Base-by-base conservation (phyloP, 2,888 invertebrate genomes). In the Rhamnusium bicolor region DNA sequence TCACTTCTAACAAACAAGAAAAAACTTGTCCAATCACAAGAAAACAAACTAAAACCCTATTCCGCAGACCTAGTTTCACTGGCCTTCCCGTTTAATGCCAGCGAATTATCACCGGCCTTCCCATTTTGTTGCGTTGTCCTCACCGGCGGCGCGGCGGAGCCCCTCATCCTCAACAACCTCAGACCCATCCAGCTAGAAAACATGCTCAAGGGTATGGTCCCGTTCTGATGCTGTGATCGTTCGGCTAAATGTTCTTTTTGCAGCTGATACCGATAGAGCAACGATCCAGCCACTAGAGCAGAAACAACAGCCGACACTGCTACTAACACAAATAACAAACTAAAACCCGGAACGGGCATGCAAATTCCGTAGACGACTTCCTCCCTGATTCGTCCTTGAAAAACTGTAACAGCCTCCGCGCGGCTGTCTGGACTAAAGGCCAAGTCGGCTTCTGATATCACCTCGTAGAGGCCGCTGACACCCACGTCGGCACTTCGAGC, bases 331-430 rank as follows among this genome's bases (percentile, higher is more conserved):
- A 97, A 97, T 14, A 97, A 90, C 3, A 96, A 93, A 81, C 96
- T 96, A 86, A 97, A 97, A 24, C 96, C 95, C 0, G 96, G 94
- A 21, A 96, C 94, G 0, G 96, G 96, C 91, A 97, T 93, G 84
- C 96, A 97, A 65, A 97, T 95, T 29, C 96, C 96, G 86, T 97
- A 97, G 6, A 97, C 95, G 0, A 95, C 95, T 89, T 96, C 96
- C 86, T 96, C 96, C 60, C 94, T 91, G 84, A 96, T 96, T 84
- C 95, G 91, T 65, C 96, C 96, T 87, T 96, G 95, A 87, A 96
- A 96, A 0, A 96, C 95, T 2, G 96, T 95, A 0, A 96, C 95
- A 0, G 95, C 93, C 86, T 96, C 96, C 58, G 92, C 92, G 80
- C 92, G 91, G 63, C 92, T 90, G 82, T 96, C 94, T 0, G 96